Evolutionary conservation across 2,113 vertebrate species (phyloP).

Genomic region (Zosterops japonicus): DNA sequence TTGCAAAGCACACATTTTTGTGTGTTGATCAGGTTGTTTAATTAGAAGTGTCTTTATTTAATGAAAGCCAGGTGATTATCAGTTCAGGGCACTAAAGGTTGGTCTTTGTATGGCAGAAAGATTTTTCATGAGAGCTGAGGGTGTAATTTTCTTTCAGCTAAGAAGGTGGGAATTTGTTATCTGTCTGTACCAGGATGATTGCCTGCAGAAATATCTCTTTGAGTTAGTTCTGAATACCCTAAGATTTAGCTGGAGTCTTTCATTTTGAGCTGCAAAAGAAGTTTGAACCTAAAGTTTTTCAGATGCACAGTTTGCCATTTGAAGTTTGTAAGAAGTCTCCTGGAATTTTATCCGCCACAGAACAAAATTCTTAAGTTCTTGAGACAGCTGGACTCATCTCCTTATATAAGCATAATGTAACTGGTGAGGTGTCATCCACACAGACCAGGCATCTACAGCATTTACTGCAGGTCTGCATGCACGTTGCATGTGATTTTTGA

Average conservation of each 20-base stretch:
- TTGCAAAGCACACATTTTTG: not conserved
- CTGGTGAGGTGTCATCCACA: not conserved
- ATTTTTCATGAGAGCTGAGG: constrained; percentile 33
- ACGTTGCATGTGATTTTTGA: not conserved
- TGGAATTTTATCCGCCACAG: not conserved
- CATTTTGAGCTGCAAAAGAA: constrained; percentile 10
- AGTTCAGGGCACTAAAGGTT: not conserved
- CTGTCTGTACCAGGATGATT: constrained; percentile 51
- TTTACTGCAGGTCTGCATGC: not conserved
- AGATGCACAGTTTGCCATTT: not conserved
- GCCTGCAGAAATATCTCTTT: constrained; percentile 48
- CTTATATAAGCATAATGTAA: not conserved
- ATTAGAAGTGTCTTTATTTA: constrained; percentile 48
- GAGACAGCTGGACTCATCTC: not conserved
- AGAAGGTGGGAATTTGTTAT: constrained; percentile 54
- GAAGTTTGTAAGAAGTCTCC: not conserved
- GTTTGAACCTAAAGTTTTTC: not conserved
- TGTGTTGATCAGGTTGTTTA: constrained; percentile 27
- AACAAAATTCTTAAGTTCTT: not conserved
- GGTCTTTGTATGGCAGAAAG: constrained; percentile 29
- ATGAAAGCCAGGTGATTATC: constrained; percentile 37
- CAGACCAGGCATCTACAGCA: not conserved
- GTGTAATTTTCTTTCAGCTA: constrained; percentile 47
- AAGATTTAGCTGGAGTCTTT: constrained; percentile 48
- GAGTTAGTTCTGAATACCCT: constrained; percentile 27